Evolutionary conservation across 2,113 vertebrate species (phyloP).

Genomic region (Scytalopus superciliaris): DNA sequence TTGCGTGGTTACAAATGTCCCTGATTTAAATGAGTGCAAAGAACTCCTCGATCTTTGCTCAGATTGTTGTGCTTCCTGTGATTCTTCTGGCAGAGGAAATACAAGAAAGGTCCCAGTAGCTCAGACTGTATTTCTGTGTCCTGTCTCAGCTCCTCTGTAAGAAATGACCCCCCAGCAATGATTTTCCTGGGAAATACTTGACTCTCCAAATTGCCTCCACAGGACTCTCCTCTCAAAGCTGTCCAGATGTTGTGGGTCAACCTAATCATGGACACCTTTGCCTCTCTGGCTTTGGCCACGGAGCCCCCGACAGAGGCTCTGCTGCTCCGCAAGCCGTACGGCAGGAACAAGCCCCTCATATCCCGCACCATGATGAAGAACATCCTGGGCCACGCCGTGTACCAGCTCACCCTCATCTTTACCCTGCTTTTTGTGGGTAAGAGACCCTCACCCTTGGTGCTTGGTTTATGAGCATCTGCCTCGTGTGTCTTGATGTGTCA

Average conservation of each 20-base stretch:
- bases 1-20: neutral
- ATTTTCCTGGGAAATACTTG: neutral
- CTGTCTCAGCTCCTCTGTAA: neutral
- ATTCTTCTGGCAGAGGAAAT: neutral
- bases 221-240: conserved; percentile 96
- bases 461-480: neutral
- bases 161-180: neutral
- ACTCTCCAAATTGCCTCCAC: neutral
- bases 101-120: rapidly evolving
- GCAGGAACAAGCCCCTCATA: conserved; percentile 95
- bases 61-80: neutral
- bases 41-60: neutral
- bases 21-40: neutral
- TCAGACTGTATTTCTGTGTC: neutral
- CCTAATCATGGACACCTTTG: conserved; percentile 97
- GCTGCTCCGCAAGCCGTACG: conserved; percentile 89
- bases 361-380: conserved; percentile 98
- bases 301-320: conserved; percentile 92
- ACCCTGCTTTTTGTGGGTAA: conserved; percentile 91
- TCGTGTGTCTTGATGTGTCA: rapidly evolving
- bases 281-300: conserved; percentile 92
- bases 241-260: conserved; percentile 99
- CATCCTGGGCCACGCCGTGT: conserved; percentile 92
- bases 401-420: conserved; percentile 94
- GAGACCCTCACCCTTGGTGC: neutral